These are phyloP conservation scores for Eilema griseolum DNA, from an alignment of 2,888 invertebrate species.

Conservation along the genomic window DNA sequence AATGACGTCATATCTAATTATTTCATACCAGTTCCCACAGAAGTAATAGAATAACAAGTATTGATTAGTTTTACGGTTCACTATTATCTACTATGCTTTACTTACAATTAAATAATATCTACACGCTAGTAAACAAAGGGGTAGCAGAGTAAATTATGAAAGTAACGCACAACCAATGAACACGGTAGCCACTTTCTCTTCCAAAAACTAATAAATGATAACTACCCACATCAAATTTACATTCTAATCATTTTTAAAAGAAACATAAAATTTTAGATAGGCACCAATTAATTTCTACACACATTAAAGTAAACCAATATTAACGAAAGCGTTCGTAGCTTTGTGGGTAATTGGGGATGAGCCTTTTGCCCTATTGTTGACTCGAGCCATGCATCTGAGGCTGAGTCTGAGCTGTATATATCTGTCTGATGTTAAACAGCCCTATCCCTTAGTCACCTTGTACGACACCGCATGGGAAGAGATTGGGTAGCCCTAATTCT, in stretches of 20 bases:
- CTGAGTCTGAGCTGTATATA: too few relatives aligned
- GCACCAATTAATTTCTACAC: background rate
- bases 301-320: too few relatives aligned
- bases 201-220: background rate
- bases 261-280: background rate
- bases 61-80: too few relatives aligned
- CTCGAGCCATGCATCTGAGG: too few relatives aligned
- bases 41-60: too few relatives aligned
- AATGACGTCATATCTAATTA: background rate
- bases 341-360: too few relatives aligned
- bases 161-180: background rate
- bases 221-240: background rate
- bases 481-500: too few relatives aligned
- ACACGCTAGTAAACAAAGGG: background rate
- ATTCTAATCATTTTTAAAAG: background rate
- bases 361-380: too few relatives aligned
- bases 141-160: slow-evolving; percentile 1
- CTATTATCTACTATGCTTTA: background rate
- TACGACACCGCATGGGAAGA: too few relatives aligned
- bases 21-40: background rate
- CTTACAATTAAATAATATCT: background rate
- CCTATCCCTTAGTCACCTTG: too few relatives aligned
- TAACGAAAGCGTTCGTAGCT: too few relatives aligned
- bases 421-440: too few relatives aligned
- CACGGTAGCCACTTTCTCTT: background rate